A percentile compares a stretch with the other conserved stretches of the same genome.
phyloP scores from a whole-genome alignment of 2,888 invertebrate genomes.

The Chalcis sispes region DNA sequence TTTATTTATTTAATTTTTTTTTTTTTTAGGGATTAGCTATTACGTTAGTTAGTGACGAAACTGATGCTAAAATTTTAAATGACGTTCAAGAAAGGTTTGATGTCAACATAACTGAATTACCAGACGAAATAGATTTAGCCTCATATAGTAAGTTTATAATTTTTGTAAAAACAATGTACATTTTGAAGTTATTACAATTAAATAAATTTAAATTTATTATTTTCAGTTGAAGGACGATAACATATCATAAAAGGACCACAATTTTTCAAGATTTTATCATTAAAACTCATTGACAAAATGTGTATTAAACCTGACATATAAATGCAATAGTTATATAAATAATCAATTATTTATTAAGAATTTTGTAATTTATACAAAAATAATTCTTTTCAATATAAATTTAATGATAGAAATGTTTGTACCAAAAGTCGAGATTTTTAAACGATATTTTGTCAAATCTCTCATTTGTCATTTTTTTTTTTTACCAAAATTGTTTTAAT shows the following conservation, averaged over 20 bases:
- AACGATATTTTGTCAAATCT: constrained; percentile 39
- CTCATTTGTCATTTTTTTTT: constrained; percentile 41
- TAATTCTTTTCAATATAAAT: constrained; percentile 20
- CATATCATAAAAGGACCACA: constrained; percentile 2
- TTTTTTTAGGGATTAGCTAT: constrained; percentile 89
- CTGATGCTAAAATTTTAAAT: constrained; percentile 97
- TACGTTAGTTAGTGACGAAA: constrained; percentile 98
- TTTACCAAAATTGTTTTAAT: constrained; percentile 44
- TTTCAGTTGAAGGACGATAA: constrained; percentile 76
- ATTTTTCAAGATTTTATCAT: constrained; percentile 36
- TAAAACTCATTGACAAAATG: constrained; percentile 34
- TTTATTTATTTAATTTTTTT: constrained; percentile 7
- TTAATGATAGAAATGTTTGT: constrained; percentile 35
- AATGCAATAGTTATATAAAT: constrained; percentile 36
- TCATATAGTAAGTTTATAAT: constrained; percentile 83
- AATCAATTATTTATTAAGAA: constrained; percentile 47
- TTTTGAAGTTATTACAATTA: neutral
- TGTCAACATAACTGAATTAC: constrained; percentile 98
- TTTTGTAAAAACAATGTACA: neutral
- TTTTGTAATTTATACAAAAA: constrained; percentile 54
- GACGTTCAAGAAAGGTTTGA: constrained; percentile 99
- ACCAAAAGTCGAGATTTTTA: constrained; percentile 40
- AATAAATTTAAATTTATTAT: constrained; percentile 33
- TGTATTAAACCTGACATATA: constrained; percentile 32
- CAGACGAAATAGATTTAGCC: constrained; percentile 98